Base-by-base conservation (phyloP, 1,140 invertebrate species). In the Drosophila sturtevanti region DNA sequence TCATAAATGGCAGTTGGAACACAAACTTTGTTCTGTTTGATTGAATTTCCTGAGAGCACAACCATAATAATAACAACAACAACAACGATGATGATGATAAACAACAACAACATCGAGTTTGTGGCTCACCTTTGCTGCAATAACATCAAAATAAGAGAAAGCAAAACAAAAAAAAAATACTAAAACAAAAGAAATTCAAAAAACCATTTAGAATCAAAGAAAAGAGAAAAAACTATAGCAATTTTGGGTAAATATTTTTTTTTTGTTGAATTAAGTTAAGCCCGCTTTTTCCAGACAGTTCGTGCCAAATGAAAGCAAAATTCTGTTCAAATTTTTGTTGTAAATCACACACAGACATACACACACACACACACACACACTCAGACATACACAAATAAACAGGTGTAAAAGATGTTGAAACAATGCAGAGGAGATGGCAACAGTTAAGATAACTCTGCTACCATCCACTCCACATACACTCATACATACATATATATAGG, bases 311-410 rank as follows among this genome's bases (percentile, higher is more conserved):
- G 68, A 76, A 66, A 71, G 51, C 56, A 65, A 78, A 87, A 81
- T 81, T 79, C 75, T 79, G 68, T 86, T 84, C 71, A 86, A 87
- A 86, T 86, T 74, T 79, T 60, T 67, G 54, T 87, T 87, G 81
- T 87, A 85, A 68, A 87, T 65, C 51, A 16, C 24, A 24, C 48
- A 54, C 27, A 35, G n/a, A 38, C 3, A 37, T 27, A 65, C 68
- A 65, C 21, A 51, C 24, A 59, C 38, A 68, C 22, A 22, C 21
- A 18, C 1, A 7, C 16, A 9, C 3, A 10, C 44, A 18, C 44
- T 2, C 14, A 35, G n/a, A n/a, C n/a, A n/a, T n/a, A n/a, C n/a
- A n/a, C n/a, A n/a, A n/a, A n/a, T n/a, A n/a, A n/a, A n/a, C n/a
- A n/a, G n/a, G n/a, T 38, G 63, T 52, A 35, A 64, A 62, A 48